Evolutionary conservation across 1,140 invertebrate species (phyloP), one percentile per base, ranked within the genome.

Genomic region (Trinorchestia longiramus): DNA sequence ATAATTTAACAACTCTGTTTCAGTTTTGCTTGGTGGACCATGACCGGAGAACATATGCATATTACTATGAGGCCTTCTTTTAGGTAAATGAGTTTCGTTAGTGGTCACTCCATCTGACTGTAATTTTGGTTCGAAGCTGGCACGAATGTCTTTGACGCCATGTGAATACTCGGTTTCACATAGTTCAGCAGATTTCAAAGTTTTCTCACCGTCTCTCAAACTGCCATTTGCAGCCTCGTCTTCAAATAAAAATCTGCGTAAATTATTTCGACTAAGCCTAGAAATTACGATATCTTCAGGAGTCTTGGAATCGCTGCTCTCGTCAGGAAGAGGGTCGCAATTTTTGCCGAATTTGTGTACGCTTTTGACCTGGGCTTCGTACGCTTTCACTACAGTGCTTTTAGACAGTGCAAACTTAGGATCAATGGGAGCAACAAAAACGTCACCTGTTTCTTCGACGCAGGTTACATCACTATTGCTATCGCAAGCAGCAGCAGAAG

Each of bases 251-350:
- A 97, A 97, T 44, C 96, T 97, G 57, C 97, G 96, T 41, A 97
- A 96, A 91, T 97, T 97, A 62, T 96, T 96, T 45, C 97, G 95
- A 62, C 96, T 96, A n/a, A 96, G 91, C 47, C 97, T 95, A 41
- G 97, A 97, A 90, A 96, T 96, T 95, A 97, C 96, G 28, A 97
- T 97, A 42, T 97, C 97, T 95, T 96, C 96, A n/a, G 97, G 97
- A 47, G 96, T 96, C 43, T 96, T 96, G 19, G 96, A 62, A 41
- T 97, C 96, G 87, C 95, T 95, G 45, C 91, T 88, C 62, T 96
- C 96, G 42, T 96, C 95, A 92, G 57, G 77, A 88, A 96, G 95
- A 91, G 88, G 36, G n/a, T 95, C 62, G 1, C 47, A 43, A 42
- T 36, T 87, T 95, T 95, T 96, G 42, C 96, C 96, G 62, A 94